Conservation (phyloP, 1,140 invertebrate species). For the Orius insidiosus region DNA sequence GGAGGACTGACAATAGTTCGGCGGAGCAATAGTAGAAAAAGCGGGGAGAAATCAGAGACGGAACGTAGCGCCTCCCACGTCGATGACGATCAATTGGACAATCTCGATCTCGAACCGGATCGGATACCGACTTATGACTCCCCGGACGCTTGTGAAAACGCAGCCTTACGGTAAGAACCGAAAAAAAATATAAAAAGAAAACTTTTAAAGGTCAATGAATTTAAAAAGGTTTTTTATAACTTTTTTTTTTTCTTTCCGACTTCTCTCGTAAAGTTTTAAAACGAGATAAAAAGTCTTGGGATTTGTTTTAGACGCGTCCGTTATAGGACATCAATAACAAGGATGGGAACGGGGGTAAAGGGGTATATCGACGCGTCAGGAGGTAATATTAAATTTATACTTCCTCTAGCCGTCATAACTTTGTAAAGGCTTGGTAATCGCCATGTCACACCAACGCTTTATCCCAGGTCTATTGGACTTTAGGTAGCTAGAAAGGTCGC, state of each 20-base stretch:
- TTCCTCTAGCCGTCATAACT: too few relatives aligned
- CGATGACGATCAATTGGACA: conserved; percentile 41
- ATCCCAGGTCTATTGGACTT: too few relatives aligned
- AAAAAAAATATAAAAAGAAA: not conserved
- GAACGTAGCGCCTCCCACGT: conserved; percentile 34
- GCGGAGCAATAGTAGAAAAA: conserved; percentile 43
- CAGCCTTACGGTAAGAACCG: conserved; percentile 51
- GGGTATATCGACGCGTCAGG: too few relatives aligned
- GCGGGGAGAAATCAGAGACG: conserved; percentile 19
- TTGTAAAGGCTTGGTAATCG: too few relatives aligned
- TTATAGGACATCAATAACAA: too few relatives aligned
- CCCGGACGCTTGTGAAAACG: conserved; percentile 74
- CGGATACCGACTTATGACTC: conserved; percentile 65
- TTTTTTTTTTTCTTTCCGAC: too few relatives aligned
- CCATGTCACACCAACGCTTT: too few relatives aligned
- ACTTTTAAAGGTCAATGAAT: conserved; percentile 1
- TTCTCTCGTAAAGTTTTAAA: not conserved
- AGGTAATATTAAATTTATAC: too few relatives aligned
- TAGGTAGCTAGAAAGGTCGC: too few relatives aligned
- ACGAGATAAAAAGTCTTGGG: not conserved
- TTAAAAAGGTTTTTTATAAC: too few relatives aligned
- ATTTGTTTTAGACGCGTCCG: not conserved
- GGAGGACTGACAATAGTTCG: conserved; percentile 67
- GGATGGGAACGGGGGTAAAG: too few relatives aligned
- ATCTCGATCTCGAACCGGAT: conserved; percentile 53